Evolutionary conservation across 2,888 invertebrate species (phyloP).

Genomic region (Trichopria drosophilae): DNA sequence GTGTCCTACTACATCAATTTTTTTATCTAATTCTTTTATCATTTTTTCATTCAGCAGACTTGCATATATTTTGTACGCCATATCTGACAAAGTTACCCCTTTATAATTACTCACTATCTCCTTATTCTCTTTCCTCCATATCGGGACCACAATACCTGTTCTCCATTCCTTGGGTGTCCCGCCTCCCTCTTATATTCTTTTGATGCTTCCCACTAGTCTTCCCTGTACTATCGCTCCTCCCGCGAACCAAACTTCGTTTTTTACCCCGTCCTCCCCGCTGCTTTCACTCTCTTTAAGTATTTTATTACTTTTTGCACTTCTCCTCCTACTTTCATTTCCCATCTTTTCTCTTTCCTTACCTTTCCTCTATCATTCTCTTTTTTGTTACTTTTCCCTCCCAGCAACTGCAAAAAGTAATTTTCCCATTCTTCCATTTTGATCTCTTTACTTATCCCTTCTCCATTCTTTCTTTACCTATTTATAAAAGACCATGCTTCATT

Average conservation of each 20-base stretch:
- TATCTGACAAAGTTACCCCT: not conserved
- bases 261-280: not conserved
- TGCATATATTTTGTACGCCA: slow-evolving; percentile 4
- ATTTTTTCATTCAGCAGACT: slow-evolving; percentile 6
- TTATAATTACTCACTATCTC: not conserved
- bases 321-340: too few species aligned
- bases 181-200: not conserved
- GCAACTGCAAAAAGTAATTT: not conserved
- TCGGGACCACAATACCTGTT: not conserved
- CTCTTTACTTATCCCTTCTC: too few species aligned
- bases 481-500: not conserved
- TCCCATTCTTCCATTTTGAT: not conserved
- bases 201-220: not conserved
- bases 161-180: not conserved
- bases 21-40: slow-evolving; percentile 2
- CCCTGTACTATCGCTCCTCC: not conserved
- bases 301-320: too few species aligned
- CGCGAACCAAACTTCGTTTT: not conserved
- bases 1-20: not conserved
- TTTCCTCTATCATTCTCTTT: too few species aligned
- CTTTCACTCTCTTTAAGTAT: not conserved
- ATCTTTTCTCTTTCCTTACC: too few species aligned
- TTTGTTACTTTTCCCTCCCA: not conserved
- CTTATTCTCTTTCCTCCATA: slow-evolving; percentile 1
- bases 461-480: not conserved